Conservation (phyloP, 2,113 vertebrate species). For the Martes martes region DNA sequence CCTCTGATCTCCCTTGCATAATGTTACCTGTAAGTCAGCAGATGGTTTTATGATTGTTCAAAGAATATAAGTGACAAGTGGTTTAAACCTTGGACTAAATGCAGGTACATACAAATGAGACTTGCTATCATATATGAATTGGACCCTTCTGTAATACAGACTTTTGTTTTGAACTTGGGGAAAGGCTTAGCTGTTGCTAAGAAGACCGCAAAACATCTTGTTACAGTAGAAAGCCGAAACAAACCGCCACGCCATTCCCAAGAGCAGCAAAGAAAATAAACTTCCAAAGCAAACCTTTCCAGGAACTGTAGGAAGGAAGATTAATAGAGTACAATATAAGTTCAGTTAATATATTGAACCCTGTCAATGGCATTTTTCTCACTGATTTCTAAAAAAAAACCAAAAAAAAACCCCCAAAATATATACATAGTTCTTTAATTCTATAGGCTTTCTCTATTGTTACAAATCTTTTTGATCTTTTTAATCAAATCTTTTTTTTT, state of each 20-base stretch:
- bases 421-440: background rate
- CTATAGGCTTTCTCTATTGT: background rate
- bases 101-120: background rate
- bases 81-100: conserved; percentile 22
- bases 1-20: background rate
- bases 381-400: conserved; percentile 12
- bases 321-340: conserved; percentile 20
- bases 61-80: background rate
- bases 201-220: background rate
- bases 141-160: background rate
- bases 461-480: background rate
- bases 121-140: background rate
- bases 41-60: conserved; percentile 1
- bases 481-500: background rate
- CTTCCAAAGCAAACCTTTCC: conserved; percentile 6
- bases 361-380: background rate
- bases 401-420: background rate
- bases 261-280: background rate
- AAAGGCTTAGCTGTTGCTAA: conserved; percentile 26
- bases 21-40: background rate
- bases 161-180: background rate
- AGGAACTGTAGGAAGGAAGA: conserved; percentile 33
- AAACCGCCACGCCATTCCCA: background rate
- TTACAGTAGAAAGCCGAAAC: conserved; percentile 31
- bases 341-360: background rate